Evolutionary conservation across 30 jellyfish, hydroid and myxozoan species (phyloP), one percentile per base, ranked within the genome.

Genomic region (Aurelia sp.): DNA sequence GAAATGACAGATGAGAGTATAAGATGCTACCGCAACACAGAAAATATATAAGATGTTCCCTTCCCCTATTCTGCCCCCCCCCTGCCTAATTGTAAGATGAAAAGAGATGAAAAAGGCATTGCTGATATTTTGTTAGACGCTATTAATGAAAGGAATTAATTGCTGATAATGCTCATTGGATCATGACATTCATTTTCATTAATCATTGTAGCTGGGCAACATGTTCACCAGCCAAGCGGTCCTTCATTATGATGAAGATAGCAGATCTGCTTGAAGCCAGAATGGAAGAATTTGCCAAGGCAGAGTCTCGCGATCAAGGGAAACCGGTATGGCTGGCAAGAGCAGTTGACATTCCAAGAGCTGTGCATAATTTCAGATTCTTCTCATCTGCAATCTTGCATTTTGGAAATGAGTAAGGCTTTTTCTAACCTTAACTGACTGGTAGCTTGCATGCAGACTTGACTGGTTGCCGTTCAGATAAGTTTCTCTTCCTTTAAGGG

Each of bases 311-410:
- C 3, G 97, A 91, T 33, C 97, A 91, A 78, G 97, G 97, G 15
- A 91, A 91, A 66, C 97, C 97, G 17, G 27, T 78, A 13, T 91
- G 96, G 97, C 68, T 91, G 47, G 86, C 95, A 69, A 84, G 62
- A 73, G 68, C 89, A 15, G 97, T 91, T 65, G 97, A 91, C 79
- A 91, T 91, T 21, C 97, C 97, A 73, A 92, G 97, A 57, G 96
- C 96, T 23, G 93, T 70, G 22, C 96, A 84, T 41, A 91, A 91
- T 79, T 91, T 91, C 55, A 96, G 96, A 61, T 91, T 91, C 80
- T 91, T 91, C 58, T 78, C 96, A 10, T 31, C 96, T 11, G 97
- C 96, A 16, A 77, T 91, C 57, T 85, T 77, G 6, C 97, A 91
- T 81, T 78, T 76, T 57, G 90, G 89, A 23, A 89, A 89, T 74